Base-by-base conservation (phyloP, 2,888 invertebrate genomes). In the Drosophila maculinotata region DNA sequence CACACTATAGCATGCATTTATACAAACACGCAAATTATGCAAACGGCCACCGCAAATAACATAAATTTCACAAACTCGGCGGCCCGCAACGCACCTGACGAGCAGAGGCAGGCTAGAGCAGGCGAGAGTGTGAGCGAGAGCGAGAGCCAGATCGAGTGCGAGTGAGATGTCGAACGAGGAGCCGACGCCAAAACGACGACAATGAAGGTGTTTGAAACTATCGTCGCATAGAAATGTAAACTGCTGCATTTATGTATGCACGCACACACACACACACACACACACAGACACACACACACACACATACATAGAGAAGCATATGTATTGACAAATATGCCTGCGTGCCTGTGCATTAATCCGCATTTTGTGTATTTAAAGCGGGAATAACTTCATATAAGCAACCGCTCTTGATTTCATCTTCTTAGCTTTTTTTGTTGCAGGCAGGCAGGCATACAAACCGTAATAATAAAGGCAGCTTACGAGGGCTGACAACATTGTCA, bases 21-120 rank as follows among this genome's bases (percentile, higher is more conserved):
- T 73, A 76, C 85, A 84, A 80, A 84, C 81, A 87, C 87, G 87
- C 81, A 82, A 82, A 82, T 87, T 82, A 82, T 82, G 81, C 81
- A 82, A 82, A 87, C 81, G 81, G 78, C 87, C 62, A 84, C 81
- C 81, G 81, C 81, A 82, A 82, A 82, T 82, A 82, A 87, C 81
- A 82, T 82, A 82, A 82, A 82, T 82, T 82, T 82, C 84, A 68
- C 81, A 87, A 77, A 59, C 81, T 77, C 75, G 80, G 69, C 87
- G 84, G 80, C 71, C 78, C 65, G 64, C 83, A 81, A 83, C 87
- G 70, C 87, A 81, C 77, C 84, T 83, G 80, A 74, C 65, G 58
- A 65, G 30, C 28, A 14, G n/a, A 14, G n/a, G 38, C 17, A 45
- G 68, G 17, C 39, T 31, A 30, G 56, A 9, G 15, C 12, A 10